Evolutionary conservation across 2,888 invertebrate genomes (phyloP).

Genomic region (Caenorhabditis sulstoni): DNA sequence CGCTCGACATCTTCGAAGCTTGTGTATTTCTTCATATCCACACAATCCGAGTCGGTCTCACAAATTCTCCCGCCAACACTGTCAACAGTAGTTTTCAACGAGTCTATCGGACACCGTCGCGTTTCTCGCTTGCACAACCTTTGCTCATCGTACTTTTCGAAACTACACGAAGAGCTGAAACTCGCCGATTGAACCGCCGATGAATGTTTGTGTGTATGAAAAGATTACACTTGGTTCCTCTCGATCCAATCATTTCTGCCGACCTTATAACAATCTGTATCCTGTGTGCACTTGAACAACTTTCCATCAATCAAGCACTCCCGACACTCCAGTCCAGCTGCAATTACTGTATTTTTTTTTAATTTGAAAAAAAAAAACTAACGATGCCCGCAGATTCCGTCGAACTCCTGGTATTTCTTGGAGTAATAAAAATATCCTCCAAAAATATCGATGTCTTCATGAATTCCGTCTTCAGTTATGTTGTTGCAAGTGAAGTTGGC

Average conservation of each 20-base stretch:
- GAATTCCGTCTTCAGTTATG: neutral
- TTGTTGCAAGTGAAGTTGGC: no score
- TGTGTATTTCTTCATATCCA: neutral
- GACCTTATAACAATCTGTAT: constrained; percentile 4
- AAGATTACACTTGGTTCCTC: constrained; percentile 14
- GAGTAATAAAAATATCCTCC: neutral
- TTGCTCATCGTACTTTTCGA: neutral
- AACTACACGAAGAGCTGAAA: neutral
- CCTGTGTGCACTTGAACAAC: neutral
- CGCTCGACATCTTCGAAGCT: neutral
- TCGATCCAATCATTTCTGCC: constrained; percentile 2
- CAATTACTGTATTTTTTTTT: neutral
- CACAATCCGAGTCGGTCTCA: constrained; percentile 8
- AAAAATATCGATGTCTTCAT: neutral
- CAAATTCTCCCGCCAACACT: neutral
- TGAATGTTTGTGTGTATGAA: no score
- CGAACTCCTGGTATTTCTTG: no score
- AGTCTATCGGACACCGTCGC: constrained; percentile 21
- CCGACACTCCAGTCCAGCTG: constrained; percentile 6
- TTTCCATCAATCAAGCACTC: constrained; percentile 1
- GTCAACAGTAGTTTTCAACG: constrained; percentile 16
- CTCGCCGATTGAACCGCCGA: constrained; percentile 10
- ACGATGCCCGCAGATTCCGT: constrained; percentile 27
- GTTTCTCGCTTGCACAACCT: constrained; percentile 3
- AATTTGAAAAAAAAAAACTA: neutral